Percentiles rank a stretch among this genome's conserved stretches.
phyloP scores from a whole-genome alignment of 1,140 invertebrate species.

The Temnothorax longispinosus region DNA sequence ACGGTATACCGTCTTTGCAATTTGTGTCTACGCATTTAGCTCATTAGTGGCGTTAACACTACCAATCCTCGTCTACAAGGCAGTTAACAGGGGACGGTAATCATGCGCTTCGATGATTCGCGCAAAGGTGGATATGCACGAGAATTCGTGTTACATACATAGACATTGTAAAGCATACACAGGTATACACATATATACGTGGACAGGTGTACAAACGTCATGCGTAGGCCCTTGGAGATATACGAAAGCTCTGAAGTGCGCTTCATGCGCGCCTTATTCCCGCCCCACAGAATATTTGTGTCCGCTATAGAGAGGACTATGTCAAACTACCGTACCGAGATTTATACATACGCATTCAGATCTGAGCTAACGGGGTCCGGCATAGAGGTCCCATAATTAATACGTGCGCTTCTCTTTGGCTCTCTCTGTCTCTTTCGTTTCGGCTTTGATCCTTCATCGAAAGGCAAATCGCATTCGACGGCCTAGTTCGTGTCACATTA shows the following conservation, averaged over 20 bases:
- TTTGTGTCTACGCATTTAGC: slow-evolving; percentile 9
- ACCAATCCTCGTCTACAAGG: background rate
- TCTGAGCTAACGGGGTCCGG: background rate
- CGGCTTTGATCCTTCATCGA: slow-evolving; percentile 25
- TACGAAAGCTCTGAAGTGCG: slow-evolving; percentile 12
- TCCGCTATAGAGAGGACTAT: background rate
- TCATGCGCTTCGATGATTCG: slow-evolving; percentile 39
- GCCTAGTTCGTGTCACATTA: background rate
- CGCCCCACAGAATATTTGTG: slow-evolving; percentile 4
- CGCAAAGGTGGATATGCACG: slow-evolving; percentile 15
- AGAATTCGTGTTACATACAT: background rate
- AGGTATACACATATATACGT: background rate
- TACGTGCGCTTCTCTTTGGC: background rate
- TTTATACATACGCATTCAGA: slow-evolving; percentile 22
- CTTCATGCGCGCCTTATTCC: background rate
- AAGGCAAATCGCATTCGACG: slow-evolving; percentile 21
- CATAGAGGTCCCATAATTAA: slow-evolving; percentile 22
- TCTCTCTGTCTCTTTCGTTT: background rate
- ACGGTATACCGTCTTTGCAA: background rate
- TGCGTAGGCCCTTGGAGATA: background rate
- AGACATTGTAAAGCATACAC: background rate
- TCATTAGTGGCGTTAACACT: slow-evolving; percentile 46
- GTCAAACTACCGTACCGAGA: background rate
- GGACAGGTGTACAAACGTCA: background rate
- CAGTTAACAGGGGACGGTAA: slow-evolving; percentile 25